Evolutionary conservation across 2,888 invertebrate genomes (phyloP), one percentile per base, ranked within the genome.

Genomic region (Malacosoma neustria): DNA sequence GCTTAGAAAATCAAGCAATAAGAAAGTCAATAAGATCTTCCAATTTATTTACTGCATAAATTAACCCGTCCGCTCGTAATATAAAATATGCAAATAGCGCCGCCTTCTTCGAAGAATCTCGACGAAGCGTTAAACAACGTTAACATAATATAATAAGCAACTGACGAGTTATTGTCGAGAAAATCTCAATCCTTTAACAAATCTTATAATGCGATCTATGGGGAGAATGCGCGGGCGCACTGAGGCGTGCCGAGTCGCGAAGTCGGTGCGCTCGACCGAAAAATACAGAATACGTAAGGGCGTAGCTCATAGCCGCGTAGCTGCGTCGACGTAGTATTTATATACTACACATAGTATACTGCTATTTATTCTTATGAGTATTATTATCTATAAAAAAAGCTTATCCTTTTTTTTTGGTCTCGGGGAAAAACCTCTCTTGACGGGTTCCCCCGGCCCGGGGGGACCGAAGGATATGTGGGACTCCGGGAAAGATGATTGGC

Each of bases 111-210:
- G 22, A 22, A 9, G 22, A 22, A 22, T 4, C 22, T 22, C 22
- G 22, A 22, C 22, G 22, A 22, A 22, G 22, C 22, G 22, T 22
- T 22, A 22, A 22, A 22, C 22, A 22, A 22, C 22, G 4, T 22
- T 22, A 22, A 22, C 22, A 22, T 22, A 22, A 22, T 22, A 22
- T 22, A 22, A 22, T 22, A 22, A 22, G 22, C 22, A 22, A 22
- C 22, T 9, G 22, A 22, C 22, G 22, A 22, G 22, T 22, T 40
- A 50, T 38, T 43, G 43, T 48, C 40, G 48, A 51, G 46, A 49
- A 58, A 60, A 59, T 54, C 55, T 46, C 45, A 65, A 66, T 58
- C 69, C 62, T 60, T 61, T 58, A 57, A 61, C 65, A 64, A 70
- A 70, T 72, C 69, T 64, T 49, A 59, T 66, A 65, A 66, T 57